A percentile compares a stretch with the other conserved stretches of the same genome.
Conservation (phyloP, 2,888 invertebrate genomes). For the Cerastis leucographa region DNA sequence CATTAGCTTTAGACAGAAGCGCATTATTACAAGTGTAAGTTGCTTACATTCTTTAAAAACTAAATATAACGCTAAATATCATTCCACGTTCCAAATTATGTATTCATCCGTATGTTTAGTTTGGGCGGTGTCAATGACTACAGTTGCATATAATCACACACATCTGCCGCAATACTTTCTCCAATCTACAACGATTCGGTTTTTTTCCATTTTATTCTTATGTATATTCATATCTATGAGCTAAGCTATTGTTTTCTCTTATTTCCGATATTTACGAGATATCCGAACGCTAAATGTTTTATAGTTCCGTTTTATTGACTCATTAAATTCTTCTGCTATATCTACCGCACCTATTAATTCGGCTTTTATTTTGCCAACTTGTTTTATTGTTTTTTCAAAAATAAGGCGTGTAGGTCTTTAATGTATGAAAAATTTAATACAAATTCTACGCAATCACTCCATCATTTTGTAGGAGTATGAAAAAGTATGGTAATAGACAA, state of each 20-base stretch:
- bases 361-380: constrained; percentile 22
- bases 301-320: constrained; percentile 45
- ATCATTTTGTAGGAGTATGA: not conserved
- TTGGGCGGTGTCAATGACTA: not conserved
- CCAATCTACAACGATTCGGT: constrained; percentile 39
- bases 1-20: constrained; percentile 15
- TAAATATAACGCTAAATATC: not conserved
- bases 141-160: constrained; percentile 22
- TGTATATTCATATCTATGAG: constrained; percentile 27
- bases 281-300: constrained; percentile 33
- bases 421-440: not conserved
- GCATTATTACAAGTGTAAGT: not conserved
- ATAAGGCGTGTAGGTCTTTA: not conserved
- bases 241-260: constrained; percentile 52
- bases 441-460: not conserved
- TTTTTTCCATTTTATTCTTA: constrained; percentile 39
- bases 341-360: constrained; percentile 14
- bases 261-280: constrained; percentile 37
- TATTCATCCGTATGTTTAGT: constrained; percentile 29
- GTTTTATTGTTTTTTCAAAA: constrained; percentile 12
- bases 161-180: constrained; percentile 50
- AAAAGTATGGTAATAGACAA: not conserved
- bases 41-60: not conserved
- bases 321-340: constrained; percentile 13
- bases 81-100: constrained; percentile 19